A percentile compares a stretch with the other conserved stretches of the same genome.
Evolutionary conservation across 1,140 invertebrate species (phyloP).

Genomic region (Homarus americanus): DNA sequence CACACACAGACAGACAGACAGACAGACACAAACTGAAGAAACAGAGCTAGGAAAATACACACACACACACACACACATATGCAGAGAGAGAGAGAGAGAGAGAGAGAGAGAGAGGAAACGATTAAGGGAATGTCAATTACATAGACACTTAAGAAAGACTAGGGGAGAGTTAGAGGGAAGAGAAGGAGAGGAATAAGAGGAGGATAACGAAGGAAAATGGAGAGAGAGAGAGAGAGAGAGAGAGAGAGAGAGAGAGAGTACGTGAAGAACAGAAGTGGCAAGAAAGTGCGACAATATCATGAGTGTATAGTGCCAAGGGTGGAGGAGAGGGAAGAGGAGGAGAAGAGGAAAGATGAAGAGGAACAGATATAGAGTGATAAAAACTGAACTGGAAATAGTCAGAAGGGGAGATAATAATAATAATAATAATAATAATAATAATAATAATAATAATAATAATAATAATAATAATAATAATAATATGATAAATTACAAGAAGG

Average conservation of each 20-base stretch:
- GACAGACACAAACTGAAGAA: neutral
- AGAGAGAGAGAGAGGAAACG: neutral
- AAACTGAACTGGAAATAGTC: too few species aligned
- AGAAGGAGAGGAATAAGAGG: neutral
- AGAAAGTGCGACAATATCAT: neutral
- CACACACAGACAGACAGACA: neutral
- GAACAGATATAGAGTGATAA: too few species aligned
- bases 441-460: too few species aligned
- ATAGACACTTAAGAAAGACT: neutral
- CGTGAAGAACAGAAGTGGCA: neutral
- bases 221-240: neutral
- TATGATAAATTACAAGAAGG: too few species aligned
- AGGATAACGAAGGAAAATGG: neutral
- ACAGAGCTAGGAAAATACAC: too few species aligned
- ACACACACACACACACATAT: too few species aligned
- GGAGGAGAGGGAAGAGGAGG: neutral
- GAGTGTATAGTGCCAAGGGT: neutral
- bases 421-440: too few species aligned
- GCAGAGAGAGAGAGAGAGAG: slow-evolving; percentile 14
- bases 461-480: too few species aligned
- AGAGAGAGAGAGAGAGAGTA: neutral
- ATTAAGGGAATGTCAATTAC: neutral
- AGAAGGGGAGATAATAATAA: too few species aligned
- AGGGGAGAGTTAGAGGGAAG: too few species aligned
- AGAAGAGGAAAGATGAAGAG: too few species aligned